Evolutionary conservation across 1,140 invertebrate species (phyloP), one percentile per base, ranked within the genome.

Genomic region (Danaus plexippus): DNA sequence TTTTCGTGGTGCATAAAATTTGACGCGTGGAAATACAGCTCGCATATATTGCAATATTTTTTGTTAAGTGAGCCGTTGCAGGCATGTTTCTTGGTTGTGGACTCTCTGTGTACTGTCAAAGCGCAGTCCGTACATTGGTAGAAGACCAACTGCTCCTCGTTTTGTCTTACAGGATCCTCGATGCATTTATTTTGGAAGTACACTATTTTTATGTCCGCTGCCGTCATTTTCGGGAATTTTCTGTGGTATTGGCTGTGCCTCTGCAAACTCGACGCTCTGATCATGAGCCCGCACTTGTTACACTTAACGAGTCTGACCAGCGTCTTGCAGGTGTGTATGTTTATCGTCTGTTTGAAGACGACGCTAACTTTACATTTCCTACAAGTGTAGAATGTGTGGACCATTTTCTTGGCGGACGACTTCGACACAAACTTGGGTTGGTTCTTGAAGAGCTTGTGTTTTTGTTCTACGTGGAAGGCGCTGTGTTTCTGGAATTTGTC

Each of bases 331-430:
- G 45, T 43, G 43, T 63, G 61, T 11, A 11, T 18, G 2, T 42
- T 42, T 1, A 57, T 41, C 4, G 32, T 48, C n/a, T 42, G 9
- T 10, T 44, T 61, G 9, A 46, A 50, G 4, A 32, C 22, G 3
- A 64, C 42, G 1, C 54, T 47, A 9, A 55, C 54, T 0, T 56
- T 45, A n/a, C 66, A 69, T 0, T 47, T 9, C 18, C 11, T 50
- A 13, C 66, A 69, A 41, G 47, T 51, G 13, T 66, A 65, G n/a
- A 57, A 57, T 22, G 51, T 45, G 41, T 47, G 51, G 9, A 54
- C 9, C n/a, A n/a, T 18, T 54, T 18, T 47, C 11, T 13, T 12
- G 54, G 54, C n/a, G 46, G 22, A 8, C 13, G 43, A 41, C 15
- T 46, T 32, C 0, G 22, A 3, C 1, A 42, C 47, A 9, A 52